phyloP scores from a whole-genome alignment of 2,888 invertebrate genomes.

The Drosophila anomelani region DNA sequence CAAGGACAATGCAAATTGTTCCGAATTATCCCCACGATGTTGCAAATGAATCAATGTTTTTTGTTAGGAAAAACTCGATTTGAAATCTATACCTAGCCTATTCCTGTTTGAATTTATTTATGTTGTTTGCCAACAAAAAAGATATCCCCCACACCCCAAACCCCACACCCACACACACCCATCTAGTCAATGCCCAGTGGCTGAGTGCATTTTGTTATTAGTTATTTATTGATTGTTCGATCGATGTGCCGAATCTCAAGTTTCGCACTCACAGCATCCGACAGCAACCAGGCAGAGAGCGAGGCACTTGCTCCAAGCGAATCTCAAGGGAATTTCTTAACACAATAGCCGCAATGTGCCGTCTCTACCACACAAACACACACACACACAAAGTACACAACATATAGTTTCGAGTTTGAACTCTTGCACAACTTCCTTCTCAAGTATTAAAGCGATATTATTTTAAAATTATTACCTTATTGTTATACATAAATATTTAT shows the following conservation, averaged over 20 bases:
- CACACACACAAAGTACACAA: conserved; percentile 33
- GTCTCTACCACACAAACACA: conserved; percentile 43
- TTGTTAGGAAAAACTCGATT: background rate
- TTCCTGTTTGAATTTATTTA: conserved; percentile 33
- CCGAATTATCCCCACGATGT: conserved; percentile 5
- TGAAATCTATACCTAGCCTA: conserved; percentile 5
- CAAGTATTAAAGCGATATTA: conserved; percentile 80
- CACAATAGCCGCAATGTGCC: conserved; percentile 58
- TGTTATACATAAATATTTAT: conserved; percentile 69
- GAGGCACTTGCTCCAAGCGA: conserved; percentile 65
- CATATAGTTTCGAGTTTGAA: conserved; percentile 50
- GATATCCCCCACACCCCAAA: conserved; percentile 13
- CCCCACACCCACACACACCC: conserved; percentile 18
- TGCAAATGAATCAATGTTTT: background rate
- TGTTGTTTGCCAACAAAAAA: conserved; percentile 37
- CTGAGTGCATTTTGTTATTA: conserved; percentile 74
- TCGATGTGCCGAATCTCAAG: conserved; percentile 70
- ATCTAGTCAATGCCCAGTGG: conserved; percentile 69
- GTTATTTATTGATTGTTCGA: conserved; percentile 70
- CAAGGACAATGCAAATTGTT: conserved; percentile 11
- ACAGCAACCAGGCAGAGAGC: conserved; percentile 49
- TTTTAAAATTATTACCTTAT: conserved; percentile 72
- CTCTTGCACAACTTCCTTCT: conserved; percentile 78
- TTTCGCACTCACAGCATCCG: conserved; percentile 59
- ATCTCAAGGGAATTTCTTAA: conserved; percentile 67